phyloP scores from a whole-genome alignment of 2,113 vertebrate genomes.

The Prietella phreatophila region DNA sequence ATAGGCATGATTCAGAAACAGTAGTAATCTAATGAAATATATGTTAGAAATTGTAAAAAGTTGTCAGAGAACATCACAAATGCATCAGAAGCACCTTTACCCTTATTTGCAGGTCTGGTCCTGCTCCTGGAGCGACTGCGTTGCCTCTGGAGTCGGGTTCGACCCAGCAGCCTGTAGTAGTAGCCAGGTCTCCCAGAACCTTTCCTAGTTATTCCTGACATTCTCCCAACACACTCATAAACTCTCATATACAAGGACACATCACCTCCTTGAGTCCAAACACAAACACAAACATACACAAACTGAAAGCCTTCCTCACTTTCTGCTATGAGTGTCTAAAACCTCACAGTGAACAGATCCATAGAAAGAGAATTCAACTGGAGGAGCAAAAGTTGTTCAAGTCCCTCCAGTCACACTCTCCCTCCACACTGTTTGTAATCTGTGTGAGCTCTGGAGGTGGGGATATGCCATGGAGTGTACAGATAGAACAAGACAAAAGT shows the following conservation, averaged over 20 bases:
- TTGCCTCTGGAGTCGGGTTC: conserved; percentile 91
- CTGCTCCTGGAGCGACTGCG: conserved; percentile 93
- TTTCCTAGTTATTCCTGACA: conserved; percentile 89
- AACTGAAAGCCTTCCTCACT: neutral
- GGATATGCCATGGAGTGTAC: conserved; percentile 49
- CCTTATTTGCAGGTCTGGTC: conserved; percentile 80
- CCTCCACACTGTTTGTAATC: conserved; percentile 23
- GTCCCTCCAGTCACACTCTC: conserved; percentile 27
- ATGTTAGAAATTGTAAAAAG: neutral
- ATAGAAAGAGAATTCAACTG: conserved; percentile 29
- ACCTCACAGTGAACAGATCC: conserved; percentile 34
- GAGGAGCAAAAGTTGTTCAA: conserved; percentile 31
- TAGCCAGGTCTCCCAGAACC: conserved; percentile 88
- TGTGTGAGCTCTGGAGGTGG: conserved; percentile 40
- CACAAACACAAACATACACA: conserved; percentile 1
- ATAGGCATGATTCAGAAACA: neutral
- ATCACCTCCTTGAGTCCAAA: conserved; percentile 2
- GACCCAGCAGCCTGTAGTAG: conserved; percentile 92
- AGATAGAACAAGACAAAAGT: conserved; percentile 45
- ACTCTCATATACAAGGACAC: neutral
- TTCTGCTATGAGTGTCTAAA: conserved; percentile 15
- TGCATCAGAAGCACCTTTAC: conserved; percentile 67
- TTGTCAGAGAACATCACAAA: neutral
- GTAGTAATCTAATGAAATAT: neutral
- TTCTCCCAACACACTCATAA: conserved; percentile 59